Base-by-base conservation (phyloP, 2,113 vertebrate genomes). In the Heptranchias perlo region DNA sequence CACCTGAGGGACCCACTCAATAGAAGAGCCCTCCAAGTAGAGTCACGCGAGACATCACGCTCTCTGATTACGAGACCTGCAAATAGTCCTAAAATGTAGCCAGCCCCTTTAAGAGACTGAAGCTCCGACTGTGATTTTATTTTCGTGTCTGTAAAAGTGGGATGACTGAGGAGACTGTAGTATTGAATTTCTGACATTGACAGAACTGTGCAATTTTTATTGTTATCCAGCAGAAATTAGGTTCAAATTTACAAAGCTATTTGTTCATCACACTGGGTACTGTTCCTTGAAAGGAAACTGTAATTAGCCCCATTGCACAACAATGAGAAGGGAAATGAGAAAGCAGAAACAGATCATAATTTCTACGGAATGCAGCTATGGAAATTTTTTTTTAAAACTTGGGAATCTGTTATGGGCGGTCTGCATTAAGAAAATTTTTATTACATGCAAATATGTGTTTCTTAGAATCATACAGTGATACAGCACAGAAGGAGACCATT, bases 141-240 rank as follows among this genome's bases (percentile, higher is more conserved):
- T 82, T 82, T 82, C 44, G 78, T 21, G 39, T 82, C 39, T 82
- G 47, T 21, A 39, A 93, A 25, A 62, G 87, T n/a, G 54, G 87
- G 31, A 62, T 62, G 89, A 93, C 58, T 62, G 89, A 62, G 16
- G 58, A 93, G 54, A 93, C 0, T 67, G 64, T 95, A 21, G 11
- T 28, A 95, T 47, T 49, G 62, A 95, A 49, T 67, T 25, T 95
- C 64, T 95, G 93, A 95, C 93, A 69, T 11, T 67, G 93, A 95
- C 64, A 95, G 23, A 67, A 47, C 39, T 28, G 11, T 67, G 62
- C 44, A 52, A 25, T 95, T 95, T 65, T 39, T 67, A 95, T 49
- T 67, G 93, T 49, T 64, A 67, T 47, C 39, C 93, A 65, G 62
- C 44, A 47, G 62, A 69, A 65, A 95, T 95, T 95, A 95, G 62